These are phyloP conservation scores for Rhogogaster chlorosoma DNA, from an alignment of 2,888 invertebrate species.

Conservation along the genomic window DNA sequence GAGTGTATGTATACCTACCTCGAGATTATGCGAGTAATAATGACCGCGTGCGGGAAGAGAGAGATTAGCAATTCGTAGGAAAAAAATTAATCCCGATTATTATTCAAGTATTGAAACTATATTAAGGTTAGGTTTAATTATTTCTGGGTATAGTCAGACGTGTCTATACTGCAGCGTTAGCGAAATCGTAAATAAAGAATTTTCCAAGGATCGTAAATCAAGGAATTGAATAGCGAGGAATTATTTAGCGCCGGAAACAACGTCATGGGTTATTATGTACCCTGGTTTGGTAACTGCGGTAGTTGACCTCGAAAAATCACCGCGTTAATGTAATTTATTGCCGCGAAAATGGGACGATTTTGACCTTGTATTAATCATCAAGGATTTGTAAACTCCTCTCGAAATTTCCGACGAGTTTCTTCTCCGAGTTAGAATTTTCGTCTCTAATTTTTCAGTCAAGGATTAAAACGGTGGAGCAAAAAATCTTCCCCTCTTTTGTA, in stretches of 20 bases:
- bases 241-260: constrained; percentile 75
- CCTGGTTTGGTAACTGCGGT: constrained; percentile 21
- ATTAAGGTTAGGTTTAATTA: not conserved
- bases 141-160: not conserved
- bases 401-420: not conserved
- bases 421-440: not conserved
- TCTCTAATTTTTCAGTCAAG: not conserved
- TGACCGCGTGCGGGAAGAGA: not conserved
- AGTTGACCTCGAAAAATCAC: not conserved
- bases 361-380: not conserved
- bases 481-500: not conserved
- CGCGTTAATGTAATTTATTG: not conserved
- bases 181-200: constrained; percentile 18
- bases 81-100: not conserved
- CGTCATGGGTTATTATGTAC: constrained; percentile 73
- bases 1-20: too few species aligned
- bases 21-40: not conserved
- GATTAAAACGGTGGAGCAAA: not conserved
- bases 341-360: not conserved
- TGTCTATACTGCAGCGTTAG: not conserved
- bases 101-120: not conserved
- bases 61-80: not conserved
- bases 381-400: not conserved
- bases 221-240: constrained; percentile 65
- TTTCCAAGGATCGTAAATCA: constrained; percentile 68